phyloP scores from a whole-genome alignment of 2,113 vertebrate species.

The Scomber japonicus region DNA sequence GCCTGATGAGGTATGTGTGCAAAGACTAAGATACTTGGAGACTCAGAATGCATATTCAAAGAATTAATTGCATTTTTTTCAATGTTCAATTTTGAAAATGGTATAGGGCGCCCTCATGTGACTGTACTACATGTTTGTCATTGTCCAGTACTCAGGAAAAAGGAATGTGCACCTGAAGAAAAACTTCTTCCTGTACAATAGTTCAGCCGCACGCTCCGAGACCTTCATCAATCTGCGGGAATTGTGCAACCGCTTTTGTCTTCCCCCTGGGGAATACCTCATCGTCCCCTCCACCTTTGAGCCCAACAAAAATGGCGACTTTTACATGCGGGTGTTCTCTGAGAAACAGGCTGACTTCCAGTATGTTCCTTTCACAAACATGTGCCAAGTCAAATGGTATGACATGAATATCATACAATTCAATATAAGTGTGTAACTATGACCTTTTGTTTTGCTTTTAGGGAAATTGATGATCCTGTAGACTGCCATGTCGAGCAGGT shows the following conservation, averaged over 20 bases:
- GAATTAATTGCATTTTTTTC: not conserved
- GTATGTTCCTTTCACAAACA: conserved; percentile 66
- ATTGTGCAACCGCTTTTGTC: conserved; percentile 78
- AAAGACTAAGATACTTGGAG: not conserved
- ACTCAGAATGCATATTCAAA: not conserved
- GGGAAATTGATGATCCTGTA: conserved; percentile 85
- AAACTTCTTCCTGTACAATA: conserved; percentile 83
- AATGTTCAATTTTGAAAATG: not conserved
- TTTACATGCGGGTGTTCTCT: conserved; percentile 89
- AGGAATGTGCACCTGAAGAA: conserved; percentile 79
- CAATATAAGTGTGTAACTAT: not conserved
- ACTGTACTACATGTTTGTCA: not conserved
- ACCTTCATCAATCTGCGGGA: conserved; percentile 87
- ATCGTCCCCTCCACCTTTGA: conserved; percentile 90
- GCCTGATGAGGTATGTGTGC: conserved; percentile 85
- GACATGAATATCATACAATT: not conserved
- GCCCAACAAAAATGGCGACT: conserved; percentile 87
- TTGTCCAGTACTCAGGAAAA: conserved; percentile 70
- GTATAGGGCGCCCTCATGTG: not conserved
- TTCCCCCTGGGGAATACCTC: conserved; percentile 89
- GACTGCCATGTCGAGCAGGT: conserved; percentile 86
- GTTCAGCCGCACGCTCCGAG: conserved; percentile 75
- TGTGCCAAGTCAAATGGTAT: not conserved
- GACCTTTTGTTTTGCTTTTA: conserved; percentile 57
- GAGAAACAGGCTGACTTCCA: conserved; percentile 86